Evolutionary conservation across 2,113 vertebrate species (phyloP).

Genomic region (Onychorhynchus coronatus): DNA sequence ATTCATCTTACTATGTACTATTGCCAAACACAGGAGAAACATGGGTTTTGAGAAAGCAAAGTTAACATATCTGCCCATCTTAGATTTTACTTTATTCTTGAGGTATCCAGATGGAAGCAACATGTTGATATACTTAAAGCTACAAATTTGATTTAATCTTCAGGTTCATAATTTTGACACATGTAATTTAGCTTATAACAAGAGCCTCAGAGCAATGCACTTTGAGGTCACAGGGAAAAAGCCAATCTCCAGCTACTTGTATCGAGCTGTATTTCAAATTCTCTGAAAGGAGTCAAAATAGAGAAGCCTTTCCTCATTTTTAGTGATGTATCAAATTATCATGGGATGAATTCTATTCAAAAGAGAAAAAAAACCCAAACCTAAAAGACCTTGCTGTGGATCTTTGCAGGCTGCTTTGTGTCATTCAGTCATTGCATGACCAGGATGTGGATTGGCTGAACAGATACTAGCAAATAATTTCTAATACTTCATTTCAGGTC

Average conservation of each 20-base stretch:
- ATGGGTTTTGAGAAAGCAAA: not conserved
- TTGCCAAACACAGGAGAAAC: not conserved
- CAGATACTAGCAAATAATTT: constrained; percentile 27
- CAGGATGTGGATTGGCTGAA: not conserved
- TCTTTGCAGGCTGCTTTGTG: not conserved
- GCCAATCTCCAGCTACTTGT: not conserved
- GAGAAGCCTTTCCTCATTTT: not conserved
- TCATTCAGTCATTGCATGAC: not conserved
- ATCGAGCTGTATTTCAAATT: not conserved
- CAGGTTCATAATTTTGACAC: not conserved
- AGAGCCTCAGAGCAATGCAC: not conserved
- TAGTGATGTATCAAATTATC: not conserved
- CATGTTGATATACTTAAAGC: not conserved
- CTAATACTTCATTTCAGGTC: constrained; percentile 36
- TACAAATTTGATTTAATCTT: constrained; percentile 19
- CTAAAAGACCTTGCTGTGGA: not conserved
- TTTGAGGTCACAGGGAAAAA: constrained; percentile 10
- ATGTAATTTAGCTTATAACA: not conserved
- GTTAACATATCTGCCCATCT: not conserved
- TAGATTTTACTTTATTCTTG: not conserved
- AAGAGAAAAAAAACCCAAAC: not conserved
- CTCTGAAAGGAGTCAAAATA: not conserved
- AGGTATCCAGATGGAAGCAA: not conserved
- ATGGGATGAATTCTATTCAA: not conserved
- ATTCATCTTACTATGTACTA: not conserved